phyloP scores from a whole-genome alignment of 1,140 invertebrate genomes.

The Calycopis cecrops region DNA sequence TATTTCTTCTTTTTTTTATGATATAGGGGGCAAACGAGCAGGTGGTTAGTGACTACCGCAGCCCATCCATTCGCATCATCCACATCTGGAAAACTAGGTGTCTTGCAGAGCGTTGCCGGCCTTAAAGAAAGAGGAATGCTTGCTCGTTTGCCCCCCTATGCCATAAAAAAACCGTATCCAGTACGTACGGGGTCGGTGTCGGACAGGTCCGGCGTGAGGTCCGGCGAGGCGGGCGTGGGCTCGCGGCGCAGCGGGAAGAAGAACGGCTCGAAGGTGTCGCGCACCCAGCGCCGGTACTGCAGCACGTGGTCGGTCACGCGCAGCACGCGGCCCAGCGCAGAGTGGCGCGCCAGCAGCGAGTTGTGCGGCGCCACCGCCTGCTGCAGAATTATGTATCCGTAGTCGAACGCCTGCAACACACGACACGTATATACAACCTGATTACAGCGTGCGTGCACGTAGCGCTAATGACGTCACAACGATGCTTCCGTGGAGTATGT shows the following conservation, averaged over 20 bases:
- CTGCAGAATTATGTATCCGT: slow-evolving; percentile 91
- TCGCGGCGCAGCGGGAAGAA: slow-evolving; percentile 54
- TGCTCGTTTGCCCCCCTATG: no score
- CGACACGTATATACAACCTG: not conserved
- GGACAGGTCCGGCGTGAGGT: slow-evolving; percentile 21
- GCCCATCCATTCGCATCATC: no score
- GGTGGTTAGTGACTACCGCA: no score
- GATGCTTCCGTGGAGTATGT: not conserved
- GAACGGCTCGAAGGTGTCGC: slow-evolving; percentile 77
- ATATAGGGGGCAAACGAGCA: no score
- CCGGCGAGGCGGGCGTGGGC: slow-evolving; percentile 25
- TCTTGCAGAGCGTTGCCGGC: no score
- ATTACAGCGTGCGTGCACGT: not conserved
- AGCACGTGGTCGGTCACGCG: slow-evolving; percentile 96
- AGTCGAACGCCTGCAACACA: slow-evolving; percentile 87
- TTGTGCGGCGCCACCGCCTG: slow-evolving; percentile 83
- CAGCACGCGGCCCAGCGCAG: slow-evolving; percentile 92
- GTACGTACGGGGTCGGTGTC: slow-evolving; percentile 40
- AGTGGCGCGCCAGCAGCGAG: slow-evolving; percentile 80
- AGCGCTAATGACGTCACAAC: no score
- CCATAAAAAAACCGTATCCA: no score
- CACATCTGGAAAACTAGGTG: no score
- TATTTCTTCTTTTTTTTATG: no score
- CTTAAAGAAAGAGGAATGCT: no score
- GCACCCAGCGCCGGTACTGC: slow-evolving; percentile 88